phyloP scores from a whole-genome alignment of 1,140 invertebrate species.

The Microvelia longipes region DNA sequence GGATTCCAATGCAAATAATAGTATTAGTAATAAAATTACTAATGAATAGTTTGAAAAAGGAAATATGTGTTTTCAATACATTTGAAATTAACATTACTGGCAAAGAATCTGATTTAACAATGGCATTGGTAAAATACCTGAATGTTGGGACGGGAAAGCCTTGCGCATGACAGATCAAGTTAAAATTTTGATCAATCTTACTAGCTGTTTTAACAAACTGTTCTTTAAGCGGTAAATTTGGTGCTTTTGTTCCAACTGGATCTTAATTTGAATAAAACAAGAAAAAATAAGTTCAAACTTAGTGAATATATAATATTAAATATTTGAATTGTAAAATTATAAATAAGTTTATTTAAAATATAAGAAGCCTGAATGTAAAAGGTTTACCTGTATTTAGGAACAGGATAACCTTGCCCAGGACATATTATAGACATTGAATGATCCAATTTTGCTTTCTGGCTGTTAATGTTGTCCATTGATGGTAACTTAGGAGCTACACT shows the following conservation, averaged over 20 bases:
- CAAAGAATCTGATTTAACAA: too few species aligned
- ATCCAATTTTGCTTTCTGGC: slow-evolving; percentile 26
- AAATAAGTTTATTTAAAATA: too few species aligned
- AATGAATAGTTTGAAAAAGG: too few species aligned
- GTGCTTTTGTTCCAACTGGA: slow-evolving; percentile 37
- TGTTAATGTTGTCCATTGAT: slow-evolving; percentile 40
- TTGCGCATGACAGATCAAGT: slow-evolving; percentile 44
- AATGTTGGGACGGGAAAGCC: slow-evolving; percentile 44
- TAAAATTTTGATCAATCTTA: slow-evolving; percentile 31
- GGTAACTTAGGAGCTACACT: slow-evolving; percentile 37
- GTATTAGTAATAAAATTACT: too few species aligned
- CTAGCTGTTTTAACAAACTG: slow-evolving; percentile 32
- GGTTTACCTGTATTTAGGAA: slow-evolving; percentile 42
- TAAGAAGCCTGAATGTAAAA: too few species aligned
- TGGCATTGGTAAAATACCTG: too few species aligned
- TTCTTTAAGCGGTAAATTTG: slow-evolving; percentile 33
- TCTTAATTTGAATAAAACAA: slow-evolving; percentile 30
- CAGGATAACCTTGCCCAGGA: slow-evolving; percentile 48
- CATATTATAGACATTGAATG: slow-evolving; percentile 33
- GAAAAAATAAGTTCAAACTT: neutral
- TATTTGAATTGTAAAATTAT: too few species aligned
- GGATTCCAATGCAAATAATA: too few species aligned
- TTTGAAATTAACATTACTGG: too few species aligned
- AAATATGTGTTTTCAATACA: too few species aligned
- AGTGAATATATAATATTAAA: neutral